Evolutionary conservation across 2,888 invertebrate genomes (phyloP).

Genomic region (Periphyllus acericola): DNA sequence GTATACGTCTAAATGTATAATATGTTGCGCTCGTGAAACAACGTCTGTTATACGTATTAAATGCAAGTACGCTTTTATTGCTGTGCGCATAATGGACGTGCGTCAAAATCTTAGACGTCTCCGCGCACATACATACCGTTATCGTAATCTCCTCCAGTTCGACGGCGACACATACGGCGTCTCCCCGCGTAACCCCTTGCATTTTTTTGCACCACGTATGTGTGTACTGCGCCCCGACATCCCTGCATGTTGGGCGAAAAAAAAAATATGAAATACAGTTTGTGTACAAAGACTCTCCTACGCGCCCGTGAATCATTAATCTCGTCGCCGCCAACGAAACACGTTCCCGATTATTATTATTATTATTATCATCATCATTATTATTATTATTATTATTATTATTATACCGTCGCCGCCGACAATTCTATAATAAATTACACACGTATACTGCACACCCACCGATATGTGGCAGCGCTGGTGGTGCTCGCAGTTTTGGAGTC

Average conservation of each 20-base stretch:
- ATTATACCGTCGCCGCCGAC: neutral
- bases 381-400: neutral
- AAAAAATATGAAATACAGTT: too few species aligned
- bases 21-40: neutral
- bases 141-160: neutral
- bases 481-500: neutral
- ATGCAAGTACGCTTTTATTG: neutral
- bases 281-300: neutral
- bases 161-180: neutral
- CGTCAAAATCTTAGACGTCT: neutral
- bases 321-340: neutral
- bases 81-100: neutral
- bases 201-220: neutral
- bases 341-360: conserved; percentile 1
- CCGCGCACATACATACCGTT: neutral
- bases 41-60: neutral
- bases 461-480: neutral
- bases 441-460: neutral
- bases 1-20: too few species aligned
- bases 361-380: neutral
- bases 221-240: neutral
- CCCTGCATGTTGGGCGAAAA: neutral
- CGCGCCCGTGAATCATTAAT: neutral
- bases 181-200: neutral
- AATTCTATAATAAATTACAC: neutral